These are phyloP conservation scores for Alloplasta piceator DNA, from an alignment of 2,888 invertebrate species.

Conservation along the genomic window DNA sequence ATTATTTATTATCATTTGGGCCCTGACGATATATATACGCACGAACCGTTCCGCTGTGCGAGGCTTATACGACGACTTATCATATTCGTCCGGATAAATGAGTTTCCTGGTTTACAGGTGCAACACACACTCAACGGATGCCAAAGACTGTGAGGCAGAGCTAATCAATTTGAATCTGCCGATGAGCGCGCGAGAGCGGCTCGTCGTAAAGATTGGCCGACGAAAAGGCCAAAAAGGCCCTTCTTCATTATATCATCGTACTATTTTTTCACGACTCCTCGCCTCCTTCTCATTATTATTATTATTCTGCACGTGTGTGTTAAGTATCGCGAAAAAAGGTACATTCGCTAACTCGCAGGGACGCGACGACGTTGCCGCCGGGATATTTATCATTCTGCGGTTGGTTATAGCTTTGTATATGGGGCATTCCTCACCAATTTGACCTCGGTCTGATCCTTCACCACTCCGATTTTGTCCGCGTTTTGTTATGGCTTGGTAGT, in stretches of 20 bases:
- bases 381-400: slow-evolving; percentile 48
- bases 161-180: slow-evolving; percentile 49
- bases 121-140: slow-evolving; percentile 5
- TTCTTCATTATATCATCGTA: slow-evolving; percentile 32
- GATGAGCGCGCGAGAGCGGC: background rate
- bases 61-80: too few relatives aligned
- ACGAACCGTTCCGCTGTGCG: background rate
- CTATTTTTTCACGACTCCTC: slow-evolving; percentile 5
- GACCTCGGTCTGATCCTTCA: too few relatives aligned
- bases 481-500: too few relatives aligned
- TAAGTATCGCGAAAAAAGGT: slow-evolving; percentile 44
- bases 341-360: slow-evolving; percentile 39
- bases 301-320: slow-evolving; percentile 14
- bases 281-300: slow-evolving; percentile 9
- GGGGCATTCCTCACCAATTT: too few relatives aligned
- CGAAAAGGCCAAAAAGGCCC: background rate
- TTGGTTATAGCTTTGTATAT: slow-evolving; percentile 30
- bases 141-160: slow-evolving; percentile 6
- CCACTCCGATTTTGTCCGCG: too few relatives aligned
- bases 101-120: slow-evolving; percentile 53
- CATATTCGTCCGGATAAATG: slow-evolving; percentile 42
- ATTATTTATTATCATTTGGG: slow-evolving; percentile 42
- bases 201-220: too few relatives aligned
- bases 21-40: background rate
- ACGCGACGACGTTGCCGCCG: background rate